phyloP scores from a whole-genome alignment of 2,113 vertebrate genomes.

The Leptocoma aspasia region DNA sequence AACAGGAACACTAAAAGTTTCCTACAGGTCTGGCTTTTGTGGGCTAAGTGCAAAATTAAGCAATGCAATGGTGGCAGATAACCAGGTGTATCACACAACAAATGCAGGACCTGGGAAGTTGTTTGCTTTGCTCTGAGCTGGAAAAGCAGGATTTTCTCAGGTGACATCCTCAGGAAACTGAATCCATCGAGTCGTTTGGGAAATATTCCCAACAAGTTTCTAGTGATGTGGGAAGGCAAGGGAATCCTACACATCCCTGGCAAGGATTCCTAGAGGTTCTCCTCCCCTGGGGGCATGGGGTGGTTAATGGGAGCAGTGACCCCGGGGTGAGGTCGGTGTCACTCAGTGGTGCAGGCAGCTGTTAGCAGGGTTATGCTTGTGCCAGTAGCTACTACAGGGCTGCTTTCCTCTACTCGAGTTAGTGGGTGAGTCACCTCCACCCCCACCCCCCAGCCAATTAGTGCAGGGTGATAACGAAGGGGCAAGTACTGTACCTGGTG shows the following conservation, averaged over 20 bases:
- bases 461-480: constrained; percentile 55
- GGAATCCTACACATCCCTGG: not conserved
- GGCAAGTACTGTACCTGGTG: constrained; percentile 93
- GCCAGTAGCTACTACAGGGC: not conserved
- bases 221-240: not conserved
- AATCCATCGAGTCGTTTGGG: not conserved
- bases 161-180: not conserved
- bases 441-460: constrained; percentile 39
- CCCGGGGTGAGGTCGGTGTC: not conserved
- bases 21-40: not conserved
- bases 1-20: not conserved
- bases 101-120: not conserved
- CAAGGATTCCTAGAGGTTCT: not conserved
- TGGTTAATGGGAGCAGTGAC: not conserved
- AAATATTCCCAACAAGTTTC: accelerated
- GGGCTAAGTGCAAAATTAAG: not conserved
- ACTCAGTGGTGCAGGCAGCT: not conserved
- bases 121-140: not conserved
- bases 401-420: constrained; percentile 27
- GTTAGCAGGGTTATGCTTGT: not conserved
- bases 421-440: constrained; percentile 17
- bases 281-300: not conserved
- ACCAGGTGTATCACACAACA: not conserved
- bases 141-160: not conserved
- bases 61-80: not conserved